Base-by-base conservation (phyloP, 2,888 invertebrate genomes). In the Isoperla grammatica region DNA sequence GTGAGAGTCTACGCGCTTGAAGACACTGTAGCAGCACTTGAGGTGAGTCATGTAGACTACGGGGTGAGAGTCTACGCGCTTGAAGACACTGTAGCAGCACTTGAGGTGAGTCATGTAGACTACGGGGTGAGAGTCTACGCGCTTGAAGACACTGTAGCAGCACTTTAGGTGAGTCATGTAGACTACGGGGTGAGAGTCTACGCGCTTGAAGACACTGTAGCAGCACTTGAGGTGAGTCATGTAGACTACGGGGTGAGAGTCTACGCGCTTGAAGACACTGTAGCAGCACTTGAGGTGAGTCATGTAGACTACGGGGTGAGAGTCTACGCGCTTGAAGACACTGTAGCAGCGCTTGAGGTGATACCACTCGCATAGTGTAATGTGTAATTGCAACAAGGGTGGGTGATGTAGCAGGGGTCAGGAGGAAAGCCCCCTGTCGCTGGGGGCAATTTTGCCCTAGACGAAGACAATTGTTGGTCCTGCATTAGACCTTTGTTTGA, bases 281-380 rank as follows among this genome's bases (percentile, higher is more conserved):
- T 90, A 57, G 92, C 92, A 67, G 91, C 94, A 22, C 83, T 92
- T 71, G 91, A 95, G 75, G 90, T 90, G 63, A 86, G 87, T 67
- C 5, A 35, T 15, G 79, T 84, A 64, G 90, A 88, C 72, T 89
- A 86, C 73, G 88, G 82, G 69, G 80, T 98, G 62, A 82, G 95
- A 64, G 88, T 97, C 55, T 95, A 97, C 74, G 90, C 94, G 57
- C 83, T 97, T 60, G 94, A 95, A 71, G 96, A 97, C 72, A 95
- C 94, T 6, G 88, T 90, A 57, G 92, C 92, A 67, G 91, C 94
- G 22, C 83, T 92, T 71, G 91, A 95, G 75, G 90, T 90, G 63
- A 86, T 87, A 67, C 4, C 15, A 45, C 15, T n/a, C n/a, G n/a
- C n/a, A n/a, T n/a, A n/a, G n/a, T n/a, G n/a, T n/a, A n/a, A n/a